Percentiles rank a stretch among this genome's conserved stretches.
Conservation (phyloP, 2,797 vertebrate genomes). For the Lagothrix lagotricha region DNA sequence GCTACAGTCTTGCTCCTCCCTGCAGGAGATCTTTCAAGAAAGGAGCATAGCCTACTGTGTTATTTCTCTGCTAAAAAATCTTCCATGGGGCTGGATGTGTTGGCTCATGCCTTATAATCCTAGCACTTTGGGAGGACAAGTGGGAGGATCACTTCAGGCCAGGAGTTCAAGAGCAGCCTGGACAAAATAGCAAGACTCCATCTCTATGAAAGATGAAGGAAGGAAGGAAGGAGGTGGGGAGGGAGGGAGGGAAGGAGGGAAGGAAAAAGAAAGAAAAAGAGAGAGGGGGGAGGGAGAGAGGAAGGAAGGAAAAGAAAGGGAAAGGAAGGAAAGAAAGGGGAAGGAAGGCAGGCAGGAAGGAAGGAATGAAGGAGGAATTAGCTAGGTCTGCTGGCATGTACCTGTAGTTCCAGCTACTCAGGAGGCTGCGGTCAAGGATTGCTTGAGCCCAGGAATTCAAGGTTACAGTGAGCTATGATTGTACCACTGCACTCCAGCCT, state of each 20-base stretch:
- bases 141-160: background rate
- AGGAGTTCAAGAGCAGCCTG: background rate
- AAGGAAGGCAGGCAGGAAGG: background rate
- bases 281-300: background rate
- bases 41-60: background rate
- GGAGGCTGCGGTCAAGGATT: background rate
- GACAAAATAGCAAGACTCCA: background rate
- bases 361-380: background rate
- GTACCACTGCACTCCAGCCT: background rate
- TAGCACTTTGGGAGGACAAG: background rate
- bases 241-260: fast-evolving
- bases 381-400: background rate
- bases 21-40: background rate
- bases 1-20: background rate
- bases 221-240: too few relatives aligned
- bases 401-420: background rate
- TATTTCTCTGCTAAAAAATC: background rate
- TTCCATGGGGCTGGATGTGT: background rate
- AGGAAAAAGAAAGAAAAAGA: background rate
- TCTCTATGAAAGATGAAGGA: background rate
- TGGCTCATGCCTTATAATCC: background rate
- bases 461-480: background rate
- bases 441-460: background rate
- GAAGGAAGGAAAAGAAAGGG: background rate
- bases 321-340: background rate